phyloP scores from a whole-genome alignment of 1,140 invertebrate genomes.

The Lethocerus indicus region DNA sequence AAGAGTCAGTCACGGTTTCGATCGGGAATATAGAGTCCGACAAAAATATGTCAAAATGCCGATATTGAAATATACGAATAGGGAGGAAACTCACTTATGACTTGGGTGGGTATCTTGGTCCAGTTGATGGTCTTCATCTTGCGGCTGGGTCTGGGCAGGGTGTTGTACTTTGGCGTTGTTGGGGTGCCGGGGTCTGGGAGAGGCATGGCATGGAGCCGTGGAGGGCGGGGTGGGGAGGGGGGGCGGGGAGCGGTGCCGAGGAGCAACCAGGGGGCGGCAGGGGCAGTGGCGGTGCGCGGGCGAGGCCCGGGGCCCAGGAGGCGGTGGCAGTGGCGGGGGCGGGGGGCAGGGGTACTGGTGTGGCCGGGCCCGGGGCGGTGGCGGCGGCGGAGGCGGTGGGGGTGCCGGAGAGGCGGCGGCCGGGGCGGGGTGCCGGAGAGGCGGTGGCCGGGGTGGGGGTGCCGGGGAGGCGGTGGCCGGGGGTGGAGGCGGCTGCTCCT shows the following conservation, averaged over 20 bases:
- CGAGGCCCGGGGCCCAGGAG: slow-evolving; percentile 10
- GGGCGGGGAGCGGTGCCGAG: too few relatives aligned
- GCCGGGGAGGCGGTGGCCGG: slow-evolving; percentile 1
- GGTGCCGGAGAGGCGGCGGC: slow-evolving; percentile 8
- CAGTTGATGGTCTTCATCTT: slow-evolving; percentile 28
- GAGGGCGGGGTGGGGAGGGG: slow-evolving; percentile 13
- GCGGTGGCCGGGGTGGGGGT: slow-evolving; percentile 18
- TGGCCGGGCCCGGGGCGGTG: neutral
- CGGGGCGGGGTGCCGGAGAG: slow-evolving; percentile 2
- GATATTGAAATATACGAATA: too few relatives aligned
- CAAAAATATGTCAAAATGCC: too few relatives aligned
- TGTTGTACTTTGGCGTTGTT: slow-evolving; percentile 16
- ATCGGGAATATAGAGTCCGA: too few relatives aligned
- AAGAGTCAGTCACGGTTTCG: too few relatives aligned
- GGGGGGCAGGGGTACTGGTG: slow-evolving; percentile 6
- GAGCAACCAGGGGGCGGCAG: too few relatives aligned
- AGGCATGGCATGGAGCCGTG: slow-evolving; percentile 14
- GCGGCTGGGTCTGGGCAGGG: slow-evolving; percentile 21
- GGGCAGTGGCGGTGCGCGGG: too few relatives aligned
- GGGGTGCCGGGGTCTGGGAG: slow-evolving; percentile 13
- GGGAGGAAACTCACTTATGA: slow-evolving; percentile 15
- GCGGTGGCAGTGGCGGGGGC: slow-evolving; percentile 5
- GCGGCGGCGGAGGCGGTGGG: slow-evolving; percentile 4
- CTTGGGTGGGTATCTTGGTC: slow-evolving; percentile 24
- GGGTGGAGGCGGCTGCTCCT: slow-evolving; percentile 9